Evolutionary conservation across 2,888 invertebrate genomes (phyloP).

Genomic region (Temnothorax rugatulus): DNA sequence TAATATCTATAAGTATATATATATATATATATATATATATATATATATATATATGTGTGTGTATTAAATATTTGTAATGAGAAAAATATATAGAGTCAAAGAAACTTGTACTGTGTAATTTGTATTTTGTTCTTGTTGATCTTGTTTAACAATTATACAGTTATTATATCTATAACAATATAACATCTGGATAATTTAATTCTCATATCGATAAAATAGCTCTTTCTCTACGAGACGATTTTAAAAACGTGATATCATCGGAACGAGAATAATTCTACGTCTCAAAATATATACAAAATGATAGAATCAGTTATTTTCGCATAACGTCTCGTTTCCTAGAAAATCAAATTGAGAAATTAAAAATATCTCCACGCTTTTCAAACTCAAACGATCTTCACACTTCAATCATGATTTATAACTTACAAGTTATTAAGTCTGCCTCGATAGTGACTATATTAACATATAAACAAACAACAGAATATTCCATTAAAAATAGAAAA

Average conservation of each 20-base stretch:
- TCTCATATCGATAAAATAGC: too few relatives aligned
- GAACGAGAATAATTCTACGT: neutral
- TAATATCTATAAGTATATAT: neutral
- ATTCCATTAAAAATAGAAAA: neutral
- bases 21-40: too few relatives aligned
- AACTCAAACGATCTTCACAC: neutral
- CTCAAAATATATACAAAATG: neutral
- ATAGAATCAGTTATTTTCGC: neutral
- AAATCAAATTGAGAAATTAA: neutral
- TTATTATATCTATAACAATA: neutral
- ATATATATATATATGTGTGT: too few relatives aligned
- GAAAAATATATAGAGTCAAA: neutral
- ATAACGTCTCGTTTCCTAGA: neutral
- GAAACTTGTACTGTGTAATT: conserved; percentile 12
- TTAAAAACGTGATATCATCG: neutral
- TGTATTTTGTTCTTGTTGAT: neutral
- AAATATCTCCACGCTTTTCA: too few relatives aligned
- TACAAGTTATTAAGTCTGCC: neutral
- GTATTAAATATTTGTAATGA: neutral
- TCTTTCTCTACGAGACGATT: neutral
- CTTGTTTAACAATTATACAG: neutral
- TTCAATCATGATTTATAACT: neutral
- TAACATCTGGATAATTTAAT: neutral
- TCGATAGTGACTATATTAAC: neutral
- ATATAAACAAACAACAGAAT: neutral